These are phyloP conservation scores for Alosa sapidissima DNA, from an alignment of 2,797 vertebrate genomes.

Conservation along the genomic window DNA sequence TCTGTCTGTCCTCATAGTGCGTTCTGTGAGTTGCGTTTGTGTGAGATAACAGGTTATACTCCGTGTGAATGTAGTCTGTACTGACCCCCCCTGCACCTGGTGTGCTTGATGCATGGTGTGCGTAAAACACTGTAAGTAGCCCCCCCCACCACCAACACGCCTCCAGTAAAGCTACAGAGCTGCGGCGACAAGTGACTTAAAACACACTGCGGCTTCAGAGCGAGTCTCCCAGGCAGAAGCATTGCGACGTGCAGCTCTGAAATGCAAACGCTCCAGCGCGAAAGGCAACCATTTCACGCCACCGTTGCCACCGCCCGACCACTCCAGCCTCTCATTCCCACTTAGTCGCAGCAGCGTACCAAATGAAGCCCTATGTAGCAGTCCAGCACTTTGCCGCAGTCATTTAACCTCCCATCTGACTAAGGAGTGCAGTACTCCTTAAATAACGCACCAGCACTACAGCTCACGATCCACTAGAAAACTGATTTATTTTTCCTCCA, in stretches of 20 bases:
- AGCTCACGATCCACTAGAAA: background rate
- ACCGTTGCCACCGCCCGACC: background rate
- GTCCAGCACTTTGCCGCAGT: conserved; percentile 10
- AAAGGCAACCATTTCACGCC: background rate
- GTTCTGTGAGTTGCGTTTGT: background rate
- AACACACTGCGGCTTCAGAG: background rate
- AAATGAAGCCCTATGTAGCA: conserved; percentile 25
- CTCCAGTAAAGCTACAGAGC: background rate
- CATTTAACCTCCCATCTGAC: background rate
- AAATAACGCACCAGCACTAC: conserved; percentile 78
- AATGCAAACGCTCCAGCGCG: background rate
- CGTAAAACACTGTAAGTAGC: conserved; percentile 14
- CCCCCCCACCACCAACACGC: background rate
- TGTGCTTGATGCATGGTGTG: conserved; percentile 15
- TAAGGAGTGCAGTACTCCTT: conserved; percentile 67
- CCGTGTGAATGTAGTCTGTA: background rate
- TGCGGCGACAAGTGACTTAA: background rate
- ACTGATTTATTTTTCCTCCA: background rate
- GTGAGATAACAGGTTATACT: background rate
- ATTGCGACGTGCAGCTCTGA: conserved; percentile 13
- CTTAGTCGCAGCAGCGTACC: conserved; percentile 9
- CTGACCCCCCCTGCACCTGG: background rate
- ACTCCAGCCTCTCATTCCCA: background rate
- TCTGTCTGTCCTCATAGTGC: background rate
- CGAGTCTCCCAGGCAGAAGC: background rate